These are phyloP conservation scores for Porites lutea DNA, from an alignment of 64 coral and sea anemone species.

Conservation along the genomic window DNA sequence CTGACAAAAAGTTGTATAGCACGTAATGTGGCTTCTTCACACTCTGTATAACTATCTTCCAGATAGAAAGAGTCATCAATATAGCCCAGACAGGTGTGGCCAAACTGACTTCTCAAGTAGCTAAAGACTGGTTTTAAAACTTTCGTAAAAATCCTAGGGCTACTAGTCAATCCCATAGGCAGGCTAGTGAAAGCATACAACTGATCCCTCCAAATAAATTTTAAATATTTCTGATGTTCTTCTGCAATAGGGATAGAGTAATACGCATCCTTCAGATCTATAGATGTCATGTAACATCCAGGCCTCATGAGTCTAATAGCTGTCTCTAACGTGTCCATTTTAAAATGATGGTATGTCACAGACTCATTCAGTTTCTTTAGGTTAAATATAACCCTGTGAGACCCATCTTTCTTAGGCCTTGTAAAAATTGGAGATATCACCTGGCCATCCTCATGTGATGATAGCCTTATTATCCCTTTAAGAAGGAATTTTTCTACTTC, in stretches of 20 bases:
- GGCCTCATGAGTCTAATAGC: conserved; percentile 77
- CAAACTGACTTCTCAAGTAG: no score
- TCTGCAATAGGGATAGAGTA: conserved; percentile 62
- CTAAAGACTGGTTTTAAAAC: conserved; percentile 66
- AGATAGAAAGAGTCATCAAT: no score
- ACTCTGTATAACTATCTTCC: no score
- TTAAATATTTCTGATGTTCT: conserved; percentile 71
- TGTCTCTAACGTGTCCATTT: no score
- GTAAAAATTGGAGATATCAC: no score
- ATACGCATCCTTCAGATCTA: conserved; percentile 71
- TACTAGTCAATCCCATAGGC: conserved; percentile 70
- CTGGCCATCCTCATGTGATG: no score
- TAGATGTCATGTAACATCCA: conserved; percentile 74
- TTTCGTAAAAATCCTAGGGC: conserved; percentile 78
- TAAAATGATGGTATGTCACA: no score
- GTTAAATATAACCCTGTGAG: no score
- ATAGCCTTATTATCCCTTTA: no score
- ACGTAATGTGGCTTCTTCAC: conserved; percentile 3
- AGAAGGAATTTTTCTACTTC: conserved; percentile 62
- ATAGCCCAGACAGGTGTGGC: no score
- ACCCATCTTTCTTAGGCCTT: no score
- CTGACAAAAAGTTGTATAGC: conserved; percentile 17
- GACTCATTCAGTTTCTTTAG: no score
- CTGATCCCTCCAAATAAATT: conserved; percentile 68
- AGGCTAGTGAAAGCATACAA: conserved; percentile 70